Evolutionary conservation across 1,140 invertebrate species (phyloP).

Genomic region (Eumeta japonica): DNA sequence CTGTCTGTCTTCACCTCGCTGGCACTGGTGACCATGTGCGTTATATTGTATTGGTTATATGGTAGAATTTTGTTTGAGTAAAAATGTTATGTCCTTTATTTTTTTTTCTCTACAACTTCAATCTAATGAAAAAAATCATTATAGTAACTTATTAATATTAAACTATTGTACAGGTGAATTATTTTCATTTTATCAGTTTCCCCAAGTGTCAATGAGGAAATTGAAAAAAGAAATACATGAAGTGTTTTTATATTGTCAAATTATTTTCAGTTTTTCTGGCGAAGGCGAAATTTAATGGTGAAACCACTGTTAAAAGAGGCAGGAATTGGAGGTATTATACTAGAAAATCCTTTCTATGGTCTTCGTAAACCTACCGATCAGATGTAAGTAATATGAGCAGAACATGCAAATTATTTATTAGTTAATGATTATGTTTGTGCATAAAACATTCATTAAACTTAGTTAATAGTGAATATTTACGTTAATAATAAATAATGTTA

Average conservation of each 20-base stretch:
- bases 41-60: conserved; percentile 13
- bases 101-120: no score
- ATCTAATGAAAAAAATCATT: no score
- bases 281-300: conserved; percentile 84
- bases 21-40: conserved; percentile 98
- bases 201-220: no score
- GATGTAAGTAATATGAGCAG: conserved; percentile 64
- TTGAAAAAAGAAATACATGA: no score
- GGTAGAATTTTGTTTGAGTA: no score
- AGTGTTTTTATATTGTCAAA: background rate
- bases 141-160: no score
- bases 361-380: conserved; percentile 88
- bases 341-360: conserved; percentile 98
- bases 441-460: background rate
- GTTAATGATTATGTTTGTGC: background rate
- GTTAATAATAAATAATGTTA: no score
- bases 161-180: background rate
- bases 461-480: no score
- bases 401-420: background rate
- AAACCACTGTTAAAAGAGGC: conserved; percentile 86
- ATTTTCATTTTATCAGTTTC: background rate
- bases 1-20: conserved; percentile 91
- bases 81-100: no score
- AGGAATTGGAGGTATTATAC: conserved; percentile 88
- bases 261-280: conserved; percentile 83